A percentile compares a stretch with the other conserved stretches of the same genome.
phyloP scores from a whole-genome alignment of 2,888 invertebrate species.

The Oscheius sp. region DNA sequence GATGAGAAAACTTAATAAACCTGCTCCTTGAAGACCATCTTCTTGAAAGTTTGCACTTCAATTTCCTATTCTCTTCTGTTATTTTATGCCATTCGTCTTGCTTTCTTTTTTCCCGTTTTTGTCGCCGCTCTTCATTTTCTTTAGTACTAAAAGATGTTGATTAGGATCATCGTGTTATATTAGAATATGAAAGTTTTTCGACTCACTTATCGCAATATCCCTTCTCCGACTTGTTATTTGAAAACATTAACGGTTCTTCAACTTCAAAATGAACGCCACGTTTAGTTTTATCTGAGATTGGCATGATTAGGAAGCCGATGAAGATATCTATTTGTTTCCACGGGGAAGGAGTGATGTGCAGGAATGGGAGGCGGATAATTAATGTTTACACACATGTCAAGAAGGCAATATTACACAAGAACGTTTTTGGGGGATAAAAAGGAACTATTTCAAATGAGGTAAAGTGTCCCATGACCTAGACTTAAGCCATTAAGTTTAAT shows the following conservation, averaged over 20 bases:
- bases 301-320: slow-evolving; percentile 3
- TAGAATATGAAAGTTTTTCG: neutral
- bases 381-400: slow-evolving; percentile 13
- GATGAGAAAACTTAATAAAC: too few relatives aligned
- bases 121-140: neutral
- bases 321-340: too few relatives aligned
- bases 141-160: neutral
- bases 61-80: slow-evolving; percentile 40
- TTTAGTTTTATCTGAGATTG: slow-evolving; percentile 1
- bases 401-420: slow-evolving; percentile 6
- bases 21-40: slow-evolving; percentile 50
- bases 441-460: too few relatives aligned
- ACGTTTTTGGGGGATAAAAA: too few relatives aligned
- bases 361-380: neutral
- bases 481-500: too few relatives aligned
- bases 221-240: slow-evolving; percentile 21
- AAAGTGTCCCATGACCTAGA: too few relatives aligned
- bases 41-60: slow-evolving; percentile 43
- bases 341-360: neutral
- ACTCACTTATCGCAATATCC: slow-evolving; percentile 18
- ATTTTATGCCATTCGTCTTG: slow-evolving; percentile 22
- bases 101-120: neutral
- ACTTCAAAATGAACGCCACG: slow-evolving; percentile 25
- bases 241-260: slow-evolving; percentile 27
- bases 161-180: too few relatives aligned